Evolutionary conservation across 2,888 invertebrate genomes (phyloP), one percentile per base, ranked within the genome.

Genomic region (Meiosimyza platycephala): DNA sequence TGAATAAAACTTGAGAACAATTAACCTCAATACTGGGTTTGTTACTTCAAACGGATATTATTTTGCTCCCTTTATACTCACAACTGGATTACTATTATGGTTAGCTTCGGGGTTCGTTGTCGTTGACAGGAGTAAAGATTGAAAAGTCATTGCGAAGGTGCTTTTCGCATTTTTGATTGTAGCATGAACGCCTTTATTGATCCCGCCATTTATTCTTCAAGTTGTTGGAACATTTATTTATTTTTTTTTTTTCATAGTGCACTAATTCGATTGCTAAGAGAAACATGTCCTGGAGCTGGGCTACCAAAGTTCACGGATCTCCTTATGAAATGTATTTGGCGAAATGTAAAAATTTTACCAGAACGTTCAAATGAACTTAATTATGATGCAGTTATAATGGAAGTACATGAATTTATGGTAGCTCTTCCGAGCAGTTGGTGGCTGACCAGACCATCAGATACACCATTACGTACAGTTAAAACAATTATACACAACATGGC

Each of bases 321-420:
- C 60, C 91, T 95, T 0, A 94, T 96, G 91, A 96, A 97, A 88
- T 98, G 98, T 85, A 91, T 97, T 84, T 98, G 98, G 98, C 95
- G 96, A 84, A 93, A 96, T 73, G 92, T 97, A 16, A 95, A 96
- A 87, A 92, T 94, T 87, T 91, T 98, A 82, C 92, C 95, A 0
- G 91, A 92, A 66, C 95, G 96, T 51, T 89, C 90, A 11, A 91
- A 92, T 83, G 91, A 92, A 3, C 89, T 95, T 47, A 93, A 94
- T 85, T 95, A 93, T 78, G 94, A 94, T 83, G 90, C 90, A 2
- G 92, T 95, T 72, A 88, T 98, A 18, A 89, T 92, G 73, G 96
- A 97, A 86, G 92, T 96, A 74, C 96, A 98, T 83, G 89, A 93
- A 76, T 98, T 98, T 88, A 92, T 98, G 82, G 93, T 93, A 85